Conservation (phyloP, 2,113 vertebrate species). For the Peucedramus taeniatus region DNA sequence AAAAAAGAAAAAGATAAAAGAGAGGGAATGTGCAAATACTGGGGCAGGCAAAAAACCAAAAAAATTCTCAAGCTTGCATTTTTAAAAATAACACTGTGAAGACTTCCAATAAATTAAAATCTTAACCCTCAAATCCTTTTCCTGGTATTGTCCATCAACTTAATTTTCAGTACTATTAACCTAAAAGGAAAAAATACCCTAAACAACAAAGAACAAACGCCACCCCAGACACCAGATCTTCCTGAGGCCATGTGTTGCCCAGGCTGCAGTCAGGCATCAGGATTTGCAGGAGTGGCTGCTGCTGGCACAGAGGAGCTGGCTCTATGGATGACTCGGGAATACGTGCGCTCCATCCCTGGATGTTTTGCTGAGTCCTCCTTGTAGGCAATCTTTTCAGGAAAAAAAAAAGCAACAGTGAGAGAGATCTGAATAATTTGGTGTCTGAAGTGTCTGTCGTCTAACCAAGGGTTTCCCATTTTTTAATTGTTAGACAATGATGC, state of each 20-base stretch:
- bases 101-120: slow-evolving; percentile 79
- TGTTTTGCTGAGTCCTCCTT: slow-evolving; percentile 77
- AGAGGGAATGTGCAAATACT: slow-evolving; percentile 72
- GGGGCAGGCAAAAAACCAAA: slow-evolving; percentile 42
- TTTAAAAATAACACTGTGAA: slow-evolving; percentile 59
- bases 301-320: slow-evolving; percentile 9
- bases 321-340: slow-evolving; percentile 70
- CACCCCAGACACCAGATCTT: not conserved
- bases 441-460: not conserved
- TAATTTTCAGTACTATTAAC: slow-evolving; percentile 9
- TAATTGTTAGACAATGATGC: not conserved
- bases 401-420: not conserved
- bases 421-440: not conserved
- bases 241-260: not conserved
- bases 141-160: not conserved
- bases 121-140: not conserved
- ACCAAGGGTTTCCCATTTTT: not conserved
- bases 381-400: slow-evolving; percentile 65
- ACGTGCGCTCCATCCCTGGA: slow-evolving; percentile 82
- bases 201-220: not conserved
- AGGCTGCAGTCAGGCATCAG: slow-evolving; percentile 14
- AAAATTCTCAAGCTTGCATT: slow-evolving; percentile 37
- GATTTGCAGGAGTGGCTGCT: slow-evolving; percentile 1
- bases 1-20: not conserved
- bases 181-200: not conserved